phyloP scores from a whole-genome alignment of 2,113 vertebrate species.

The Neodon shergylaensis region DNA sequence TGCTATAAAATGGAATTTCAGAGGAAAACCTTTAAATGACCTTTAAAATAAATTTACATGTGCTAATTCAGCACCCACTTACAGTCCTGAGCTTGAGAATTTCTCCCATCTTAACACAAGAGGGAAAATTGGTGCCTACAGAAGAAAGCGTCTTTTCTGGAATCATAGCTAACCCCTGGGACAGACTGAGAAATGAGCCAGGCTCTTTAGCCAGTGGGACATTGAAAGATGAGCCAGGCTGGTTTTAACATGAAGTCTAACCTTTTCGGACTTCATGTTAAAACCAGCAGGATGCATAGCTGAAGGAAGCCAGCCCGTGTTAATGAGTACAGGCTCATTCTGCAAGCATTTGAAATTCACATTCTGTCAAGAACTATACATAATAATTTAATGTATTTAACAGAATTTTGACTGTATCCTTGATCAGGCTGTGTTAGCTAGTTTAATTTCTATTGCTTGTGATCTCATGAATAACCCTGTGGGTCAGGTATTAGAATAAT shows the following conservation, averaged over 20 bases:
- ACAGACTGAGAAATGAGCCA: background rate
- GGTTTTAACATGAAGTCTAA: background rate
- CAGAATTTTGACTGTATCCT: background rate
- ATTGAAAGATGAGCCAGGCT: background rate
- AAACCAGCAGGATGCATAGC: background rate
- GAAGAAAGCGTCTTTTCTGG: background rate
- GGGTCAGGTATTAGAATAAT: background rate
- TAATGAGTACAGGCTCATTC: background rate
- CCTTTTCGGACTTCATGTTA: background rate
- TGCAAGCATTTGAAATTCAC: conserved; percentile 19
- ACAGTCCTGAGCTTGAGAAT: background rate
- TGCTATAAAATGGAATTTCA: background rate
- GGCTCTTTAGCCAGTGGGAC: background rate
- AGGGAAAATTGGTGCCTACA: background rate
- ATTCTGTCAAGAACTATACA: background rate
- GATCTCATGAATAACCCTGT: background rate
- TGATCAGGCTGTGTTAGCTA: background rate
- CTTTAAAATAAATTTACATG: background rate
- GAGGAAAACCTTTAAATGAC: background rate
- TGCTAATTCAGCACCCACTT: background rate
- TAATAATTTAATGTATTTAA: background rate
- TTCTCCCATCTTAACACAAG: background rate
- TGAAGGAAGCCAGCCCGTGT: conserved; percentile 1
- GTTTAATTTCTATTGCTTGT: background rate
- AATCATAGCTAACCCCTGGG: background rate